Percentiles rank a stretch among this genome's conserved stretches.
These are phyloP conservation scores for Vireo griseus DNA, from an alignment of 2,797 vertebrate species.

Conservation along the genomic window DNA sequence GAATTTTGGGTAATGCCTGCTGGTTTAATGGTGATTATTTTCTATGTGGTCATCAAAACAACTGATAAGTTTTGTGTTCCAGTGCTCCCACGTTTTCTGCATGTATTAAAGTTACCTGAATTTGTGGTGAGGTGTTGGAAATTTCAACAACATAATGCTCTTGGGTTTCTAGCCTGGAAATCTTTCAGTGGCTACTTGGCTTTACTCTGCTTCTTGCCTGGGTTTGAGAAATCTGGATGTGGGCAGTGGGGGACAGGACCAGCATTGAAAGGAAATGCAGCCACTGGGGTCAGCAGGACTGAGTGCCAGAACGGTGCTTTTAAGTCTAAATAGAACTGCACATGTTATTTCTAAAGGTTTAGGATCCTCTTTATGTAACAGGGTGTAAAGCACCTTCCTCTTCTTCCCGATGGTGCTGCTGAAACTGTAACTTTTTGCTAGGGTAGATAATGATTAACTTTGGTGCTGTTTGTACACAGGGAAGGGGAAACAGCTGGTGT, in stretches of 20 bases:
- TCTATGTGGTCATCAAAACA: fast-evolving
- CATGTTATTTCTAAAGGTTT: not conserved
- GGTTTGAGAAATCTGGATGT: not conserved
- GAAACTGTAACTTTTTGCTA: not conserved
- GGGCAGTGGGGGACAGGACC: not conserved
- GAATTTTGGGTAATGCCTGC: not conserved
- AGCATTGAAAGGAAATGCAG: not conserved
- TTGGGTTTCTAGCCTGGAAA: not conserved
- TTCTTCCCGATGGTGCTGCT: not conserved
- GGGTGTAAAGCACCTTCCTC: not conserved
- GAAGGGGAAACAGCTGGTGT: not conserved
- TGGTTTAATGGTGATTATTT: not conserved
- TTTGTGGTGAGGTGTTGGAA: not conserved
- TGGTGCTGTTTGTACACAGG: not conserved
- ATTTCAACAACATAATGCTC: not conserved
- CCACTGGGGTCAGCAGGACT: not conserved
- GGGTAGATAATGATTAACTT: not conserved
- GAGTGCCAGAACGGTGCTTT: not conserved
- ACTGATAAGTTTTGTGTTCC: not conserved
- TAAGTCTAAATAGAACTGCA: not conserved
- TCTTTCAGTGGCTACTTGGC: not conserved
- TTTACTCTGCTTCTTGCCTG: not conserved
- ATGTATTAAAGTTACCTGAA: not conserved
- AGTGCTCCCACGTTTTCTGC: fast-evolving
- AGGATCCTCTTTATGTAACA: not conserved